Evolutionary conservation across 2,888 invertebrate genomes (phyloP).

Genomic region (Antheraea yamamai): DNA sequence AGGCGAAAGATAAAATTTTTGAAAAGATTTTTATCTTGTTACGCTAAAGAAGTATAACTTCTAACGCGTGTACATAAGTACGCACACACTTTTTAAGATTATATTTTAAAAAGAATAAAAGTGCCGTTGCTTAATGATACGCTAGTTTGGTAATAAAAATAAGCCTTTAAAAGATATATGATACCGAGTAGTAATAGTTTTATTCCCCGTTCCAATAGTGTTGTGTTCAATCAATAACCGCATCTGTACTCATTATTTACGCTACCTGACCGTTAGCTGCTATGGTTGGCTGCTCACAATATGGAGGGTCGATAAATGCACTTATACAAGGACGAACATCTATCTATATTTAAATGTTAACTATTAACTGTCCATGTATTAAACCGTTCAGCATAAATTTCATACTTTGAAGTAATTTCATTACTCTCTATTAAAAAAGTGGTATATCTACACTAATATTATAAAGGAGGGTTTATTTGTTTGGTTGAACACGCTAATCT

Average conservation of each 20-base stretch:
- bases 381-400: neutral
- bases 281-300: constrained; percentile 38
- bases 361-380: neutral
- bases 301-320: constrained; percentile 36
- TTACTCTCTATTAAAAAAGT: neutral
- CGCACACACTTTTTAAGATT: too few species aligned
- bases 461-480: too few species aligned
- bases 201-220: constrained; percentile 12
- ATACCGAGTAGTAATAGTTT: neutral
- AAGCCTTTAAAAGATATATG: neutral
- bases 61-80: too few species aligned
- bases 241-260: constrained; percentile 38
- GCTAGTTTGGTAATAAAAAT: neutral
- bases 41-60: too few species aligned
- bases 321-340: constrained; percentile 29
- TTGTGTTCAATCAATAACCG: constrained; percentile 32
- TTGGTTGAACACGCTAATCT: too few species aligned
- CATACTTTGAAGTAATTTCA: neutral
- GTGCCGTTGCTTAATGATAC: neutral
- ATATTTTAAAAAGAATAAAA: too few species aligned
- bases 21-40: too few species aligned
- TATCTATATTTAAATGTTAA: neutral
- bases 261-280: constrained; percentile 38
- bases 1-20: too few species aligned
- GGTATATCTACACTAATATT: neutral